phyloP scores from a whole-genome alignment of 2,113 vertebrate species.

The Pterocles burchelli region DNA sequence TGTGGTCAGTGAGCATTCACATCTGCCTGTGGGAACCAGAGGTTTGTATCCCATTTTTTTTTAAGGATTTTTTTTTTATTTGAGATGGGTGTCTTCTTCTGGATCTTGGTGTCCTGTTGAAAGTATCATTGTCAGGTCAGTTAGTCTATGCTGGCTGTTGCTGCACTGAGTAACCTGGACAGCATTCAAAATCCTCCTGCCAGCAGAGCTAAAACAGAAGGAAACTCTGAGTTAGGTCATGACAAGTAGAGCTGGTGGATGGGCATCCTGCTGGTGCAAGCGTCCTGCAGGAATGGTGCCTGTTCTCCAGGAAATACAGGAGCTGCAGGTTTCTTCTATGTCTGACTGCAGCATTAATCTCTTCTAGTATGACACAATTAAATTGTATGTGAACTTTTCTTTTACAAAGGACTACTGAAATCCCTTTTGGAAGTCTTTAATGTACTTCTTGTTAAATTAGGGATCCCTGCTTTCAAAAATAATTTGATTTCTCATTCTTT shows the following conservation, averaged over 20 bases:
- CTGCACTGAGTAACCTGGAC: background rate
- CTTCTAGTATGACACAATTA: background rate
- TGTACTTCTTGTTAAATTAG: background rate
- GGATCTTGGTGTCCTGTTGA: background rate
- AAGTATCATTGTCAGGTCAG: background rate
- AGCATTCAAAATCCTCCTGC: background rate
- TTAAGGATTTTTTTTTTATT: background rate
- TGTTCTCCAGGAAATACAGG: background rate
- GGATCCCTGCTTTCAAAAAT: background rate
- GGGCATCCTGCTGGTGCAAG: background rate
- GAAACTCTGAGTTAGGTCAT: background rate
- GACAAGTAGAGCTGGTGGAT: background rate
- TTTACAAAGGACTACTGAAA: background rate
- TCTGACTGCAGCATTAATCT: background rate
- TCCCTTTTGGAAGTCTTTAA: background rate
- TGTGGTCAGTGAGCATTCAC: background rate
- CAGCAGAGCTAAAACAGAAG: background rate
- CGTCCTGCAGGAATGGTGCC: rapidly evolving
- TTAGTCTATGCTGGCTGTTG: background rate
- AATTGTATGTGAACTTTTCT: background rate
- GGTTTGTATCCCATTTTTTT: background rate
- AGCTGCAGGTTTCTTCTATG: background rate
- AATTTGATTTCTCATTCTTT: background rate
- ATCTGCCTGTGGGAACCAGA: background rate
- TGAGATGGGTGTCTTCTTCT: background rate